A percentile compares a stretch with the other conserved stretches of the same genome.
Conservation (phyloP, 2,797 vertebrate genomes). For the Lepus townsendii region DNA sequence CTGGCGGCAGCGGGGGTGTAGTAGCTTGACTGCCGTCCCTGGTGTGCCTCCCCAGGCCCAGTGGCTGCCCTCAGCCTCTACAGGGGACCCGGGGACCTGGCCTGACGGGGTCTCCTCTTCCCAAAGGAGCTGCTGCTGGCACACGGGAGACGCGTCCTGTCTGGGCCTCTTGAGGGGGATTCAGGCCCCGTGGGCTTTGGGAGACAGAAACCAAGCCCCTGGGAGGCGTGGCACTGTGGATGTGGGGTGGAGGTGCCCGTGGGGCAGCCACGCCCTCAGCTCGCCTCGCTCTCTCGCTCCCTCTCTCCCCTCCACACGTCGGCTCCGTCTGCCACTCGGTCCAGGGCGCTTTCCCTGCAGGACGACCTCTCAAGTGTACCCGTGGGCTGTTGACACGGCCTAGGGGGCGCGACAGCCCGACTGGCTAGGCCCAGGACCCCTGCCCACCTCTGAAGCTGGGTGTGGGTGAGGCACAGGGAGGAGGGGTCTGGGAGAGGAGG, state of each 20-base stretch:
- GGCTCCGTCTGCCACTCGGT: neutral
- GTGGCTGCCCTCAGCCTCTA: no score
- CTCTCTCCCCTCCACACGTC: neutral
- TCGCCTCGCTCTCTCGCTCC: neutral
- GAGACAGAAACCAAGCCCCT: neutral
- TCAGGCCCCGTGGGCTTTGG: neutral
- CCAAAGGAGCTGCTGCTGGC: neutral
- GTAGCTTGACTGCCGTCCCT: no score
- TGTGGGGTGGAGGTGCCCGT: no score
- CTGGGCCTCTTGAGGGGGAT: neutral
- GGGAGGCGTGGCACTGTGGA: no score
- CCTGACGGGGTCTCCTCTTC: neutral
- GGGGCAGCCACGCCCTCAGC: no score
- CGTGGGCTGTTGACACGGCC: neutral
- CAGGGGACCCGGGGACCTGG: no score
- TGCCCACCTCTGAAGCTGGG: neutral
- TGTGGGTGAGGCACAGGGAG: neutral
- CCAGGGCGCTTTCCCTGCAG: neutral
- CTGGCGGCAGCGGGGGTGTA: no score
- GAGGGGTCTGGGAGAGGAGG: neutral
- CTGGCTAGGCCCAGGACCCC: neutral
- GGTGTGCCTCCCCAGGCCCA: no score
- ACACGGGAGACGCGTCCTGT: neutral
- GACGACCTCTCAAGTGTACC: neutral
- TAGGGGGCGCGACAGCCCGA: neutral